These are phyloP conservation scores for Tethea ocularis DNA, from an alignment of 2,888 invertebrate genomes.

Conservation along the genomic window DNA sequence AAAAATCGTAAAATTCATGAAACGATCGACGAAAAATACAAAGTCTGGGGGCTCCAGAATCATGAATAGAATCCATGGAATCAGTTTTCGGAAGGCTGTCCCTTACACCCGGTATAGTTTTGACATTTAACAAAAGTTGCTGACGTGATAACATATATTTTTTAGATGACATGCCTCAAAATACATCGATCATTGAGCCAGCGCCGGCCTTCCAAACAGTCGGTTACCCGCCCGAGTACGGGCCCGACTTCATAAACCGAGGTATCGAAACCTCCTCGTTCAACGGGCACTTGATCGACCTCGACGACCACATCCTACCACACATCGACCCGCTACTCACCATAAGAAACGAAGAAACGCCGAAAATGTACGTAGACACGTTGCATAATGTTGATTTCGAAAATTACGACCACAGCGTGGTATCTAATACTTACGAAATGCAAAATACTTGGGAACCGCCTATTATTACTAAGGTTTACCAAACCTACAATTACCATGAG, in stretches of 20 bases:
- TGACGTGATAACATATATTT: too few species aligned
- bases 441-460: conserved; percentile 51
- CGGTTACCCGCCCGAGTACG: conserved; percentile 54
- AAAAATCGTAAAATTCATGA: too few species aligned
- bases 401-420: conserved; percentile 8
- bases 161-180: conserved; percentile 8
- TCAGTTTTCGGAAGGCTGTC: too few species aligned
- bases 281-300: conserved; percentile 41
- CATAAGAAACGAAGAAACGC: conserved; percentile 28
- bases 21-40: too few species aligned
- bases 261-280: conserved; percentile 16
- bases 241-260: conserved; percentile 59
- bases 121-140: too few species aligned
- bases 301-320: conserved; percentile 63
- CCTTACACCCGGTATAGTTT: too few species aligned
- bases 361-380: conserved; percentile 5
- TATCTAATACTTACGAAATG: conserved; percentile 3
- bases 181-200: conserved; percentile 2
- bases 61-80: too few species aligned
- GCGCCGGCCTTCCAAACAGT: conserved; percentile 11
- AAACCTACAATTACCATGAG: conserved; percentile 32
- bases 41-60: too few species aligned
- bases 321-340: conserved; percentile 73
- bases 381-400: not conserved
- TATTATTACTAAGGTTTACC: conserved; percentile 53